Conservation (phyloP, 2,888 invertebrate species). For the Parnassius apollo region DNA sequence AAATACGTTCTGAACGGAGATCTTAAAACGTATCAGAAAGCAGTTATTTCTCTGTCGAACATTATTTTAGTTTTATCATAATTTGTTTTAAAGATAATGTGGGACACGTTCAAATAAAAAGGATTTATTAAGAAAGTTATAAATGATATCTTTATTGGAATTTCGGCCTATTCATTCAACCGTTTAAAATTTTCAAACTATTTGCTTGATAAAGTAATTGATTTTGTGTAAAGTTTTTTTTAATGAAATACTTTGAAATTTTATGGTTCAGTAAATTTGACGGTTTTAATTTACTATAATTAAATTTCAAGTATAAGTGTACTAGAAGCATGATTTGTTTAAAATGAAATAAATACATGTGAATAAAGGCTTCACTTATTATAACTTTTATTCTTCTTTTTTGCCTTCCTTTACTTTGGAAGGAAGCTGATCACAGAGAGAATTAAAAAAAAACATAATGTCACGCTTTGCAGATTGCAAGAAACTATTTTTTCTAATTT, state of each 20-base stretch:
- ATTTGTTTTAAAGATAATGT: constrained; percentile 19
- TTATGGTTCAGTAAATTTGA: too few relatives aligned
- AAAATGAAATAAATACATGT: too few relatives aligned
- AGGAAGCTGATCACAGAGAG: too few relatives aligned
- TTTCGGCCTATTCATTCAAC: constrained; percentile 8
- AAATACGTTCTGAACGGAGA: constrained; percentile 44
- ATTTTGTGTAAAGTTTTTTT: constrained; percentile 6
- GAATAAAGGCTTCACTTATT: too few relatives aligned
- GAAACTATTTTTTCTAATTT: too few relatives aligned
- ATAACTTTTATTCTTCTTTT: too few relatives aligned
- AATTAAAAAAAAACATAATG: too few relatives aligned
- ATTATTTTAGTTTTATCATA: constrained; percentile 27
- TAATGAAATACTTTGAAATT: background rate
- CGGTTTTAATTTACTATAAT: too few relatives aligned
- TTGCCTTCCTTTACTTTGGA: too few relatives aligned
- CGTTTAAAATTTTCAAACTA: constrained; percentile 15
- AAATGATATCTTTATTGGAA: constrained; percentile 20
- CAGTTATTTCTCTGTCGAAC: constrained; percentile 28
- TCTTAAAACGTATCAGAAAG: constrained; percentile 29
- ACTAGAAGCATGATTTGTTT: too few relatives aligned
- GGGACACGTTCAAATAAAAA: constrained; percentile 20
- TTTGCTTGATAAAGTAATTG: constrained; percentile 10
- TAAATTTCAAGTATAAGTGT: too few relatives aligned
- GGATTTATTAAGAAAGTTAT: constrained; percentile 17
- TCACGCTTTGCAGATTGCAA: too few relatives aligned